These are phyloP conservation scores for Penaeus monodon DNA, from an alignment of 2,888 invertebrate species.

Conservation along the genomic window DNA sequence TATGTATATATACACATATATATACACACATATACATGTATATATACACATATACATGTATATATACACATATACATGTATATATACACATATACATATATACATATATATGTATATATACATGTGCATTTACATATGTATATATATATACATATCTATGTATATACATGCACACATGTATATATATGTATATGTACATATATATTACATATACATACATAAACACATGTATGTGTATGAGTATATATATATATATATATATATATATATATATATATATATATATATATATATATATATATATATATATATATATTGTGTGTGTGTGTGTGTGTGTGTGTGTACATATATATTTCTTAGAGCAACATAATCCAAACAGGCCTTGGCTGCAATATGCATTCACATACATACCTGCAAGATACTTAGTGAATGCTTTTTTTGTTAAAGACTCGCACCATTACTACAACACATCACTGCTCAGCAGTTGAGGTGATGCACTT, in stretches of 20 bases:
- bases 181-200: neutral
- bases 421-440: too few relatives aligned
- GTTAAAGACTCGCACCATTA: too few relatives aligned
- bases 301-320: constrained; percentile 13
- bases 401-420: too few relatives aligned
- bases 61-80: constrained; percentile 1
- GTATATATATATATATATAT: constrained; percentile 1
- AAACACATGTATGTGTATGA: constrained; percentile 2
- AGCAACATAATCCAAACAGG: too few relatives aligned
- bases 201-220: constrained; percentile 8
- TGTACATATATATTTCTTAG: neutral
- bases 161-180: neutral
- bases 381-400: too few relatives aligned
- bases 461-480: too few relatives aligned
- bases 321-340: constrained; percentile 22
- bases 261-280: constrained; percentile 2
- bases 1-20: constrained; percentile 3
- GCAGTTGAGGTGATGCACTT: too few relatives aligned
- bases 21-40: neutral
- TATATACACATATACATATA: constrained; percentile 16
- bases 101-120: constrained; percentile 19
- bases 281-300: constrained; percentile 23
- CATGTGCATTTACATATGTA: neutral
- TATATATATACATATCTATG: constrained; percentile 21
- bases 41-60: constrained; percentile 1